Evolutionary conservation across 1,140 invertebrate species (phyloP).

Genomic region (Procambarus clarkii): DNA sequence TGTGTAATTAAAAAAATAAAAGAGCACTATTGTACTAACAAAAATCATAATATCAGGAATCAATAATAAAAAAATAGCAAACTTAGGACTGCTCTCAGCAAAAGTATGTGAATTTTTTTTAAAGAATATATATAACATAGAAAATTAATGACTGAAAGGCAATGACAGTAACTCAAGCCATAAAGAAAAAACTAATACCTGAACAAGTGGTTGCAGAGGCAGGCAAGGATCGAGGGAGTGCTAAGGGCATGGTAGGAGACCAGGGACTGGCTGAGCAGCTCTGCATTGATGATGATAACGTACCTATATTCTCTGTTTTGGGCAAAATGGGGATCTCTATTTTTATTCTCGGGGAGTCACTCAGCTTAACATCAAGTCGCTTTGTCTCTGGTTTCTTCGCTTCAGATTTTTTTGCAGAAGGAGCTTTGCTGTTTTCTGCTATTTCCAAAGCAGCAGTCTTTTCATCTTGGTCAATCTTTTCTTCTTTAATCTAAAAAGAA

Average conservation of each 20-base stretch:
- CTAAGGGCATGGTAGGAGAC: slow-evolving; percentile 38
- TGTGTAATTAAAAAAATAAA: too few species aligned
- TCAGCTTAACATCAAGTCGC: slow-evolving; percentile 7
- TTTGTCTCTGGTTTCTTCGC: slow-evolving; percentile 33
- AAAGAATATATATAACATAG: too few species aligned
- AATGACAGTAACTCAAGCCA: not conserved
- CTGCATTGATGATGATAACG: slow-evolving; percentile 19
- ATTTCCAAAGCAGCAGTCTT: not conserved
- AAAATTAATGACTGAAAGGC: not conserved
- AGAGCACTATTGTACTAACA: too few species aligned
- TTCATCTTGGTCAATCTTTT: not conserved
- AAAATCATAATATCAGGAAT: too few species aligned
- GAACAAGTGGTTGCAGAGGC: not conserved
- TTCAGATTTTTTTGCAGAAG: slow-evolving; percentile 21
- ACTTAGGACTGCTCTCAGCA: too few species aligned
- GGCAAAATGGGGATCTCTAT: slow-evolving; percentile 57
- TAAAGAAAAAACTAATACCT: slow-evolving; percentile 40
- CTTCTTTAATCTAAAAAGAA: slow-evolving; percentile 24
- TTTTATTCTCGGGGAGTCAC: slow-evolving; percentile 38
- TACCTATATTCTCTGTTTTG: slow-evolving; percentile 54
- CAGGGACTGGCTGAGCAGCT: slow-evolving; percentile 30
- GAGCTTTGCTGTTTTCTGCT: not conserved
- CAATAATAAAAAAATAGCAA: too few species aligned
- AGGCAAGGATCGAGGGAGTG: slow-evolving; percentile 36
- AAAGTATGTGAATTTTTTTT: too few species aligned